Evolutionary conservation across 35 echinoderm and acorn worm species (phyloP).

Genomic region (Acanthaster planci): DNA sequence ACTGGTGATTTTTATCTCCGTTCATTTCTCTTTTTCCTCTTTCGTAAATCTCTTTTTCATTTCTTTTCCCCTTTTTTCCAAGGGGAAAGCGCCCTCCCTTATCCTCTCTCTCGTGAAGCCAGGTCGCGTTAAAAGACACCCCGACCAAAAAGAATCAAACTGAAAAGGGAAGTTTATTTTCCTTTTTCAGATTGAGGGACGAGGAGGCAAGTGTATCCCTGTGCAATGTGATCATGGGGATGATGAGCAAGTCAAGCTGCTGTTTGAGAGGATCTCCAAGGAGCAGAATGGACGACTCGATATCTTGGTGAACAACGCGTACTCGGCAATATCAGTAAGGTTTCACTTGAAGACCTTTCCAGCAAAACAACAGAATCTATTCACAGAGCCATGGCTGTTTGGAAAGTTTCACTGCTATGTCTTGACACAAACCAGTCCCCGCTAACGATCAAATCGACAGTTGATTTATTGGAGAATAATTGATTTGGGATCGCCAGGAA

Average conservation of each 20-base stretch:
- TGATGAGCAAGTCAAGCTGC: conserved; percentile 58
- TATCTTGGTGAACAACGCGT: conserved; percentile 77
- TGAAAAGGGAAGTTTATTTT: neutral
- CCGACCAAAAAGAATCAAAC: neutral
- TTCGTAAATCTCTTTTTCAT: too few relatives aligned
- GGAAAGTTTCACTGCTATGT: neutral
- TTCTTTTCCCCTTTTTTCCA: too few relatives aligned
- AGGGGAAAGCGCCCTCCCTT: too few relatives aligned
- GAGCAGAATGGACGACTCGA: conserved; percentile 72
- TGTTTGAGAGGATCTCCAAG: conserved; percentile 57
- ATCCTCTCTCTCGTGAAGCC: too few relatives aligned
- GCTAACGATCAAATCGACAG: neutral
- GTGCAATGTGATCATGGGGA: conserved; percentile 74
- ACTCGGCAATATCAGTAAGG: conserved; percentile 51
- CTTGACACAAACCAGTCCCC: neutral
- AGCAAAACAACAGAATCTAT: neutral
- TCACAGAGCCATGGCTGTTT: neutral
- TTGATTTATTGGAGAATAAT: too few relatives aligned
- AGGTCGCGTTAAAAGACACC: neutral
- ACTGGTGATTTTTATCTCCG: too few relatives aligned
- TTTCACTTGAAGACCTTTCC: neutral
- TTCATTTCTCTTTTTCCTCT: too few relatives aligned
- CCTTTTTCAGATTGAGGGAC: conserved; percentile 46
- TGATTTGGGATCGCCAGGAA: too few relatives aligned
- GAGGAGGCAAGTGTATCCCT: conserved; percentile 77